Evolutionary conservation across 2,888 invertebrate species (phyloP), one percentile per base, ranked within the genome.

Genomic region (Campoplex nolae): DNA sequence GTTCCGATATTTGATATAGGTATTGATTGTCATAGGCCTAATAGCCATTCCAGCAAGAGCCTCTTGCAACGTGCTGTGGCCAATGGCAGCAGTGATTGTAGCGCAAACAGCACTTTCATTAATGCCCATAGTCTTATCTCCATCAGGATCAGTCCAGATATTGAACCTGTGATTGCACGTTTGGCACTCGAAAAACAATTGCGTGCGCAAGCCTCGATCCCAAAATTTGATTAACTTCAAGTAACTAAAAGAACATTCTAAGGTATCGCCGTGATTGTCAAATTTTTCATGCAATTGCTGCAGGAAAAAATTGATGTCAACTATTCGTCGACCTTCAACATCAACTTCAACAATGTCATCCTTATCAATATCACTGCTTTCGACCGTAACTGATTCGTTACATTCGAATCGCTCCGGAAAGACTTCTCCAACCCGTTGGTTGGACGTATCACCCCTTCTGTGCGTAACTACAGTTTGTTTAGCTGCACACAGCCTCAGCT

Each of bases 131-230:
- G 45, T 70, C 3, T 70, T 70, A 0, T 42, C 7, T 9, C 13
- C 18, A 45, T 75, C 58, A 28, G 35, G n/a, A 51, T 78, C 68
- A 9, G 78, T 78, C 68, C 78, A 78, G 23, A 78, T 67, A 16
- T n/a, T 45, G 28, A 58, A 56, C 2, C 9, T 38, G 42, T 54
- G 68, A 48, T 82, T 68, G 56, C 82, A 82, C 67, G 65, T 74
- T 82, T 74, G 42, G 45, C 82, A 82, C 58, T 11, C 16, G 35
- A 82, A 67, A 23, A 65, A 32, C 8, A 75, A 18, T 35, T 82
- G 74, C n/a, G 82, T 67, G 51, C 82, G 32, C 82, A 82, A 54
- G 16, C 74, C 82, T 2, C 74, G 74, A 18, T 82, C 82, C 13
- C 73, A 6, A 9, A 28, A 23, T 18, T 73, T 73, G 23, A 54